Evolutionary conservation across 2,113 vertebrate species (phyloP).

Genomic region (Pavo muticus): DNA sequence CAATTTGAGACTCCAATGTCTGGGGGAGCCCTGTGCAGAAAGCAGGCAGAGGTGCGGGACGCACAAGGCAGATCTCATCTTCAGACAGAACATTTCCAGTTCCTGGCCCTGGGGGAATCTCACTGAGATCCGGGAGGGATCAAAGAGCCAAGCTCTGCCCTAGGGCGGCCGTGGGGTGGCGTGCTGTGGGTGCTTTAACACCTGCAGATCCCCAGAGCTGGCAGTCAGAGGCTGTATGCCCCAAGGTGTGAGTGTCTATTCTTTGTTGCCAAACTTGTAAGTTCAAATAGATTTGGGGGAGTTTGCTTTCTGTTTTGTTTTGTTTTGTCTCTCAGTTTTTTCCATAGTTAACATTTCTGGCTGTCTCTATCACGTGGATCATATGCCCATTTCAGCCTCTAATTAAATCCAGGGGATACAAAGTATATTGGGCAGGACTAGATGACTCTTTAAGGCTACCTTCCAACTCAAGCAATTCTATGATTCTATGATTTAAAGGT

Average conservation of each 20-base stretch:
- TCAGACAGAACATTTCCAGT: not conserved
- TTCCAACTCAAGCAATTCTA: too few relatives aligned
- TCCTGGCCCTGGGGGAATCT: not conserved
- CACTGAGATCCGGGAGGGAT: slow-evolving; percentile 17
- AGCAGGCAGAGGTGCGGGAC: not conserved
- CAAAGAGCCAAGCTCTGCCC: slow-evolving; percentile 17
- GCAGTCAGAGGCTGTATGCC: slow-evolving; percentile 43
- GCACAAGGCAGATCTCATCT: not conserved
- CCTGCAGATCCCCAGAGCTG: slow-evolving; percentile 12
- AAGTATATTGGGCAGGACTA: not conserved
- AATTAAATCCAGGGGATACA: not conserved
- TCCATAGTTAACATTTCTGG: not conserved
- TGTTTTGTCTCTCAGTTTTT: not conserved
- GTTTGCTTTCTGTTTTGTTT: not conserved
- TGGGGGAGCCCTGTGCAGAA: rapidly evolving
- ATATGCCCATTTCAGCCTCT: not conserved
- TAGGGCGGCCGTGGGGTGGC: not conserved
- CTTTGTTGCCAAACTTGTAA: not conserved
- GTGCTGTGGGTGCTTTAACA: slow-evolving; percentile 18
- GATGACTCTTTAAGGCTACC: too few relatives aligned
- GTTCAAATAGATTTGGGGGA: not conserved
- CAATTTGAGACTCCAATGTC: not conserved
- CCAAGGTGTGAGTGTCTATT: not conserved
- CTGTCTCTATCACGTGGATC: not conserved
- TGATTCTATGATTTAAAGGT: not conserved